These are phyloP conservation scores for Zaprionus kolodkinae DNA, from an alignment of 1,140 invertebrate species.

Conservation along the genomic window DNA sequence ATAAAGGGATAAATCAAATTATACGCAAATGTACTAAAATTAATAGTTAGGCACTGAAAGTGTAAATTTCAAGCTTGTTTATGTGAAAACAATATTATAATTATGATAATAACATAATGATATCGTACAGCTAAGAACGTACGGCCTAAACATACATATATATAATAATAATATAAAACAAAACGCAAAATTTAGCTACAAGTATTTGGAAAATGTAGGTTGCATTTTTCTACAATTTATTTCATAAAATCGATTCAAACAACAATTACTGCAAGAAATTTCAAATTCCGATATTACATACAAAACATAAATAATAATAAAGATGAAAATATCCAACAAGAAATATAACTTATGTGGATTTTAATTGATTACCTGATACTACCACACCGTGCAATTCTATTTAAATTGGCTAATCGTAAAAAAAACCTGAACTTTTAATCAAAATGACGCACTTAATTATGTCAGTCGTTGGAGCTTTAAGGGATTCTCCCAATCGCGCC, in stretches of 20 bases:
- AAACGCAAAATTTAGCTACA: constrained; percentile 70
- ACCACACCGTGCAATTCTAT: constrained; percentile 64
- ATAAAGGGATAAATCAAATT: constrained; percentile 57
- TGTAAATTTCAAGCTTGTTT: constrained; percentile 69
- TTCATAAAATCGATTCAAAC: constrained; percentile 58
- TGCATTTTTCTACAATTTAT: constrained; percentile 72
- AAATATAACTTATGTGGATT: not conserved
- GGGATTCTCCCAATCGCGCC: constrained; percentile 26
- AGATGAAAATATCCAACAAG: constrained; percentile 35
- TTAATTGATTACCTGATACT: not conserved
- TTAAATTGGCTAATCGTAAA: constrained; percentile 60
- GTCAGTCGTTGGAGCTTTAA: not conserved
- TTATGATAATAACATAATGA: constrained; percentile 33
- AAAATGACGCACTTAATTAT: not conserved
- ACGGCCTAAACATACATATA: constrained; percentile 15
- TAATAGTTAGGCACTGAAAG: constrained; percentile 70
- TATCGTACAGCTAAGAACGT: constrained; percentile 30
- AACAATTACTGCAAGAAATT: constrained; percentile 34
- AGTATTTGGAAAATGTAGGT: constrained; percentile 59
- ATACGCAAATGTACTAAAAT: constrained; percentile 72
- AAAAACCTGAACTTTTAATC: not conserved
- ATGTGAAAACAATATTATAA: constrained; percentile 25
- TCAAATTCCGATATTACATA: constrained; percentile 36
- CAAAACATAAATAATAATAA: constrained; percentile 33
- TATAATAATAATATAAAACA: constrained; percentile 29